These are phyloP conservation scores for Catocala sponsa DNA, from an alignment of 2,888 invertebrate species.

Conservation along the genomic window DNA sequence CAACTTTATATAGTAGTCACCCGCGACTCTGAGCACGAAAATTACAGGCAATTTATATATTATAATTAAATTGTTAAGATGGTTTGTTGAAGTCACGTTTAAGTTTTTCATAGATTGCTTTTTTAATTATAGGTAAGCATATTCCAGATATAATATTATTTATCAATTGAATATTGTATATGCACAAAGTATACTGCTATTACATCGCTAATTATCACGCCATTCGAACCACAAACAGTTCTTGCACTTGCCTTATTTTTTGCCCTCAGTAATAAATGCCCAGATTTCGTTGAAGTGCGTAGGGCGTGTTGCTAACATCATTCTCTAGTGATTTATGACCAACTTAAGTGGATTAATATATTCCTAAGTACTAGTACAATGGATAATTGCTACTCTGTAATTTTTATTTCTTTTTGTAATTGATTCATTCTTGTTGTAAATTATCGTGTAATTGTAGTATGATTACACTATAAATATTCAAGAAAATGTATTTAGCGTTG, in stretches of 20 bases:
- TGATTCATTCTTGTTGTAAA: constrained; percentile 14
- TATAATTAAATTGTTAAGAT: too few species aligned
- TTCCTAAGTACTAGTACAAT: constrained; percentile 23
- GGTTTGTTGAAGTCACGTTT: too few species aligned
- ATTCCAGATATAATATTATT: too few species aligned
- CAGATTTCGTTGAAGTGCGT: constrained; percentile 31
- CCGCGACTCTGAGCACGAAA: too few species aligned
- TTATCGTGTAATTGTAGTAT: background rate
- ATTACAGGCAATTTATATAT: too few species aligned
- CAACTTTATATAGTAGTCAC: too few species aligned
- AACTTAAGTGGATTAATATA: constrained; percentile 38
- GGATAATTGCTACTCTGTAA: constrained; percentile 30
- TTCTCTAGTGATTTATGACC: constrained; percentile 34
- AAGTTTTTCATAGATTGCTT: too few species aligned
- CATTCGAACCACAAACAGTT: constrained; percentile 14
- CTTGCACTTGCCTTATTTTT: constrained; percentile 32
- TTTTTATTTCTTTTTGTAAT: constrained; percentile 28
- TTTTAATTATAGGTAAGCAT: too few species aligned
- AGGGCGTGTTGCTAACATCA: constrained; percentile 20
- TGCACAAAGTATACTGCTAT: too few species aligned
- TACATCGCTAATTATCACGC: background rate
- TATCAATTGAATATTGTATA: too few species aligned
- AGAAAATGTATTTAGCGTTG: too few species aligned
- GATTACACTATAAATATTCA: too few species aligned
- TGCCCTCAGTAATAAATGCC: constrained; percentile 28